Conservation (phyloP, 2,888 invertebrate species). For the Patella depressa region DNA sequence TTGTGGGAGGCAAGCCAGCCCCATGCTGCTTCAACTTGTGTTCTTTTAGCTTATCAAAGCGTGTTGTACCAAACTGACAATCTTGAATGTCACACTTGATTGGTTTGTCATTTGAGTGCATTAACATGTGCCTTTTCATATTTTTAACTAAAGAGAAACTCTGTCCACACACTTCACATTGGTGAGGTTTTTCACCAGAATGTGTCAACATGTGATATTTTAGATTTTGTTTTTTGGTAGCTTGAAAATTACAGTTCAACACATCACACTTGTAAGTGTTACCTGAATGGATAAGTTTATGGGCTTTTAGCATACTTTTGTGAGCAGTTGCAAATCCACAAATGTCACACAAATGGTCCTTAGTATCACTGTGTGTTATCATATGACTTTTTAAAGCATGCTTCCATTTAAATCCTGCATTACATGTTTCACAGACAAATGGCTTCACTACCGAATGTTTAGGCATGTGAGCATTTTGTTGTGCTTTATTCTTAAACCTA, state of each 20-base stretch:
- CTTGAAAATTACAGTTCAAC: slow-evolving; percentile 72
- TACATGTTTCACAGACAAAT: slow-evolving; percentile 73
- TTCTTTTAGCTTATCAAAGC: slow-evolving; percentile 75
- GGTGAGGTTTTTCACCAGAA: slow-evolving; percentile 75
- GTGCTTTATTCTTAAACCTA: slow-evolving; percentile 74
- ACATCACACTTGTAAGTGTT: slow-evolving; percentile 74
- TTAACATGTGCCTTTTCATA: slow-evolving; percentile 71
- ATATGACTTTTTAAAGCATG: slow-evolving; percentile 74
- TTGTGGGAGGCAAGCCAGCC: slow-evolving; percentile 58
- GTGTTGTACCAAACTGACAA: slow-evolving; percentile 73
- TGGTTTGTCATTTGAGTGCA: slow-evolving; percentile 61
- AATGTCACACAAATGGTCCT: slow-evolving; percentile 75
- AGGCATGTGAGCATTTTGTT: slow-evolving; percentile 74
- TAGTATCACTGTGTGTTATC: slow-evolving; percentile 73
- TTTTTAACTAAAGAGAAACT: slow-evolving; percentile 76
- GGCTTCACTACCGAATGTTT: slow-evolving; percentile 75
- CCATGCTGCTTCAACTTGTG: slow-evolving; percentile 71
- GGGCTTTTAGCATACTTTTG: slow-evolving; percentile 75
- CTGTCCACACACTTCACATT: slow-evolving; percentile 76
- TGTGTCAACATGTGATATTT: slow-evolving; percentile 75
- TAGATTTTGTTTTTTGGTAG: slow-evolving; percentile 75
- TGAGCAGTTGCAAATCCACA: slow-evolving; percentile 76
- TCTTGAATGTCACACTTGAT: slow-evolving; percentile 67
- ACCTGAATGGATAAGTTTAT: slow-evolving; percentile 74
- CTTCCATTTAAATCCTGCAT: slow-evolving; percentile 76